Evolutionary conservation across 2,113 vertebrate species (phyloP), one percentile per base, ranked within the genome.

Genomic region (Corythaeola cristata): DNA sequence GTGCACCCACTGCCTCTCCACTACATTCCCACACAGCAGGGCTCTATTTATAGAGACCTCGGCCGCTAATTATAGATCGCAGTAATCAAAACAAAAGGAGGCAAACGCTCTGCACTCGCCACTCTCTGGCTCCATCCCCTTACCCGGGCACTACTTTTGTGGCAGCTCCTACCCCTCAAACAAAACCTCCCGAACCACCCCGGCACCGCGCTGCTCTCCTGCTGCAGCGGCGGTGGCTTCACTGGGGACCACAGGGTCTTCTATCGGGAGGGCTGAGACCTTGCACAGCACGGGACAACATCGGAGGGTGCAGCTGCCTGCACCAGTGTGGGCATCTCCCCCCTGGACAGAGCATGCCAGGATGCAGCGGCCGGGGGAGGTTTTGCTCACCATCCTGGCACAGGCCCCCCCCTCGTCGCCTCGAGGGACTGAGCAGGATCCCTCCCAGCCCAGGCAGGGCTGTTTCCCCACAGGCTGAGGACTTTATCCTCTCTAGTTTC

Each of bases 41-140:
- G 53, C 76, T 79, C 95, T 96, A 96, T 97, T 95, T 93, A 97
- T 92, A 96, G 96, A 76, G 75, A 67, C n/a, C 80, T 81, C 5
- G 1, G 85, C 52, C 24, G 3, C 97, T 96, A 97, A 96, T 97
- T 95, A 97, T 96, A 97, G 95, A 91, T 37, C 8, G 0, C 86
- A 53, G 91, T 69, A 69, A 95, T 59, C 80, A 72, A 89, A 96
- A 95, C 96, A 96, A 87, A 95, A 64, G 83, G 45, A 92, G 69
- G 53, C 73, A 44, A 95, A 85, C 2, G 30, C 87, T 83, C 89
- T 82, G 83, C 80, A 75, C 63, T 86, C 66, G 80, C 94, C 69
- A 37, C 62, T 85, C 11, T 21, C 90, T 73, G 83, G 71, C 85
- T 94, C 85, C 50, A 49, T 49, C 85, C 66, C 49, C 63, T 62